Conservation (phyloP, 2,113 vertebrate genomes). For the Pao palembangensis region DNA sequence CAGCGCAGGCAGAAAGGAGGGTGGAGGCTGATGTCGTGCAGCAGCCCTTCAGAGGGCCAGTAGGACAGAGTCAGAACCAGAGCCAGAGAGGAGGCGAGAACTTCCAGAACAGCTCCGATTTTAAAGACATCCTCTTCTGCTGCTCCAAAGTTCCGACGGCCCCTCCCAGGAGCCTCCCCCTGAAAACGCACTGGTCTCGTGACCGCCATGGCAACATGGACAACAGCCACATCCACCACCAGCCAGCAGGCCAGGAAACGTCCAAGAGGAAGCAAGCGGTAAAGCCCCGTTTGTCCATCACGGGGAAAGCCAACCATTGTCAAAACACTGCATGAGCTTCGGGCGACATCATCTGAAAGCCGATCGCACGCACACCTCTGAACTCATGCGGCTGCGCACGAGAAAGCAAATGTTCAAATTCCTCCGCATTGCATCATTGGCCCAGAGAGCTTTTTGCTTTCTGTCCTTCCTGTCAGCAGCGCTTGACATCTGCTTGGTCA, state of each 20-base stretch:
- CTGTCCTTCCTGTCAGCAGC: conserved; percentile 50
- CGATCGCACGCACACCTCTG: conserved; percentile 48
- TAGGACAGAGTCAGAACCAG: conserved; percentile 24
- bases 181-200: conserved; percentile 72
- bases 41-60: conserved; percentile 33
- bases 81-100: conserved; percentile 20
- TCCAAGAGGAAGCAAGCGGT: conserved; percentile 77
- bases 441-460: conserved; percentile 55
- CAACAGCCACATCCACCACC: conserved; percentile 69
- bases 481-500: conserved; percentile 76
- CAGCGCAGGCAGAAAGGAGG: conserved; percentile 21
- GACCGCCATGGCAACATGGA: conserved; percentile 67
- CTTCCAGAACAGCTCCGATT: conserved; percentile 38
- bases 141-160: conserved; percentile 52
- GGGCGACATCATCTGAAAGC: conserved; percentile 58
- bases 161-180: conserved; percentile 65
- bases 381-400: conserved; percentile 66
- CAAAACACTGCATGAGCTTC: conserved; percentile 77
- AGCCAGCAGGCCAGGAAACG: conserved; percentile 64
- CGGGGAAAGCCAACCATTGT: conserved; percentile 70
- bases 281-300: conserved; percentile 70
- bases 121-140: conserved; percentile 38
- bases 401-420: conserved; percentile 61
- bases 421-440: conserved; percentile 65
- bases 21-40: conserved; percentile 21